Evolutionary conservation across 2,113 vertebrate species (phyloP).

Genomic region (Alligator mississippiensis): DNA sequence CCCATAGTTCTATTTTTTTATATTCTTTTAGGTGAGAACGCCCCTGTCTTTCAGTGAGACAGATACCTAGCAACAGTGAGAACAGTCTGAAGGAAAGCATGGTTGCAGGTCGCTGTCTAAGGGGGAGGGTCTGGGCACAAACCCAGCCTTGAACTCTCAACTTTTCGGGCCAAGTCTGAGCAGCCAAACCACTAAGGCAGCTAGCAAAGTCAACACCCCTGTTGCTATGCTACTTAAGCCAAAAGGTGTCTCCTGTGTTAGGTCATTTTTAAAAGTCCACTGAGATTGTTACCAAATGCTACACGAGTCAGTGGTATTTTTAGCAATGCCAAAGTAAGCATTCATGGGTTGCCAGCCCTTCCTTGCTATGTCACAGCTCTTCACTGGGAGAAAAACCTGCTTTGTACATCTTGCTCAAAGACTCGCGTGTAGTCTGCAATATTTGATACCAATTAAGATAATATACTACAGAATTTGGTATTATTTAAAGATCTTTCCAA

Average conservation of each 20-base stretch:
- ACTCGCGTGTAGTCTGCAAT: neutral
- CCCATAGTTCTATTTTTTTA: neutral
- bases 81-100: neutral
- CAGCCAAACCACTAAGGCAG: too few species aligned
- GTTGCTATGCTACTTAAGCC: neutral
- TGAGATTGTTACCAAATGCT: neutral
- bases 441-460: neutral
- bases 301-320: rapidly evolving
- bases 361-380: neutral
- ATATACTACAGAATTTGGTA: neutral
- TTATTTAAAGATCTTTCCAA: neutral
- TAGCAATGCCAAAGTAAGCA: neutral
- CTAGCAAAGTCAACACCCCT: too few species aligned
- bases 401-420: neutral
- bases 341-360: neutral
- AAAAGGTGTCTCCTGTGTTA: neutral
- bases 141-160: too few species aligned
- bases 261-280: neutral
- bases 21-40: neutral
- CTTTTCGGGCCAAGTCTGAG: too few species aligned
- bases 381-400: neutral
- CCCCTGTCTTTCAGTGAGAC: neutral
- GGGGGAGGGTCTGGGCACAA: too few species aligned
- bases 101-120: too few species aligned
- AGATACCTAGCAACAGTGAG: neutral